A percentile compares a stretch with the other conserved stretches of the same genome.
These are phyloP conservation scores for Cheilosia vulpina DNA, from an alignment of 2,888 invertebrate species.

Conservation along the genomic window DNA sequence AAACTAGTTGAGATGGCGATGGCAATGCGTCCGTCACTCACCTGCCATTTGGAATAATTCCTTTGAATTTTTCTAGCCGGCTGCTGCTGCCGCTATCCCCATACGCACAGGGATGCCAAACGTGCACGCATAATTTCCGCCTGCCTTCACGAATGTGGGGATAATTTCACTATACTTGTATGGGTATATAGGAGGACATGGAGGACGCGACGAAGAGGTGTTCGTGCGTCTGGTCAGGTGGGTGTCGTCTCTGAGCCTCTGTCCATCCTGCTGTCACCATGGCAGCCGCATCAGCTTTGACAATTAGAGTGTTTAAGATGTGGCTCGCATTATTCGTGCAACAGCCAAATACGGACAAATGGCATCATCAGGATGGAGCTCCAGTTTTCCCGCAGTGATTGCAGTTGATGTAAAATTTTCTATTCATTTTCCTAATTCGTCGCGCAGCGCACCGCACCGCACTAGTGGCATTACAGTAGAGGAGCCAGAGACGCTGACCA, in stretches of 20 bases:
- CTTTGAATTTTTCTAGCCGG: slow-evolving; percentile 72
- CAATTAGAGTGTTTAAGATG: slow-evolving; percentile 70
- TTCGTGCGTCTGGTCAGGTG: slow-evolving; percentile 62
- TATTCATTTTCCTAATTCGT: slow-evolving; percentile 75
- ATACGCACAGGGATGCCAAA: slow-evolving; percentile 65
- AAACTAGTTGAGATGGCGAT: slow-evolving; percentile 66
- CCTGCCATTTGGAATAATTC: slow-evolving; percentile 70
- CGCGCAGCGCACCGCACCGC: slow-evolving; percentile 7
- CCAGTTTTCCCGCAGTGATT: slow-evolving; percentile 57
- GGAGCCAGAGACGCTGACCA: background rate
- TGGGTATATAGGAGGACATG: too few relatives aligned
- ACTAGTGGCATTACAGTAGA: background rate
- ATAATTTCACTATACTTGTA: slow-evolving; percentile 52
- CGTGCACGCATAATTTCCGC: slow-evolving; percentile 71
- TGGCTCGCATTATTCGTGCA: slow-evolving; percentile 68
- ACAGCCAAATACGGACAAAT: slow-evolving; percentile 67
- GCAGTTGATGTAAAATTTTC: slow-evolving; percentile 67
- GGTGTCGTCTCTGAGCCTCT: slow-evolving; percentile 51
- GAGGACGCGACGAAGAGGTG: slow-evolving; percentile 41
- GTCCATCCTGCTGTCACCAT: slow-evolving; percentile 61
- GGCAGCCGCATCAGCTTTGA: slow-evolving; percentile 35
- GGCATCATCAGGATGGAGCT: slow-evolving; percentile 59
- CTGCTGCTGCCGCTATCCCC: slow-evolving; percentile 40
- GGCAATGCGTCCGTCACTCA: slow-evolving; percentile 70
- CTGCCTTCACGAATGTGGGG: slow-evolving; percentile 35